phyloP scores from a whole-genome alignment of 2,113 vertebrate genomes.

The Turnix velox region DNA sequence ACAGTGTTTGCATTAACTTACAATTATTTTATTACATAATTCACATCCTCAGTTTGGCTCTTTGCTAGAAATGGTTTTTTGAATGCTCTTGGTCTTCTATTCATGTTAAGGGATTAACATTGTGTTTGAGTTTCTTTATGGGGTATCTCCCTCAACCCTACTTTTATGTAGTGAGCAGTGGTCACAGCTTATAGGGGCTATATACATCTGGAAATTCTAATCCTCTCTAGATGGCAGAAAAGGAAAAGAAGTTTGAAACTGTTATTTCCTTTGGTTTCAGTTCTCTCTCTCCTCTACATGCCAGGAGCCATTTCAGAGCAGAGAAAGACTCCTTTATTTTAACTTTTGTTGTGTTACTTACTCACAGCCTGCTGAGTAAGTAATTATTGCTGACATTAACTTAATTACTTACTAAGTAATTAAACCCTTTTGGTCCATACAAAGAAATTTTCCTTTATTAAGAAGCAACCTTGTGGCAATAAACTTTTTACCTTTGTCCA shows the following conservation, averaged over 20 bases:
- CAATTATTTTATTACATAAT: neutral
- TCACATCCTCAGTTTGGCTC: neutral
- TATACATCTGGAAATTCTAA: neutral
- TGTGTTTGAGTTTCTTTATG: neutral
- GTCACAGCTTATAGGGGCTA: neutral
- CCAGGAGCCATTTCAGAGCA: neutral
- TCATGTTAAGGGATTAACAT: neutral
- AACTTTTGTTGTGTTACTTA: neutral
- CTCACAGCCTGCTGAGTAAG: neutral
- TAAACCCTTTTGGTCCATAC: neutral
- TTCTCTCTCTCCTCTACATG: neutral
- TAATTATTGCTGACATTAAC: constrained; percentile 15
- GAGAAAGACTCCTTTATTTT: neutral
- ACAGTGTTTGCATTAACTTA: neutral
- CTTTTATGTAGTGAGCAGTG: neutral
- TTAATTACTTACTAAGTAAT: constrained; percentile 11
- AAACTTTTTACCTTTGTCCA: neutral
- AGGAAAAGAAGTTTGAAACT: neutral
- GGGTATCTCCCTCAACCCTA: neutral
- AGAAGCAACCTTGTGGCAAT: neutral
- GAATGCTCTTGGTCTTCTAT: neutral
- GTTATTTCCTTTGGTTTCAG: neutral
- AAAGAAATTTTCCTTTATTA: neutral
- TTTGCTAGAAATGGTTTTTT: neutral
- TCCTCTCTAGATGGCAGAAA: neutral